Evolutionary conservation across 2,888 invertebrate species (phyloP).

Genomic region (Epirrita christyi): DNA sequence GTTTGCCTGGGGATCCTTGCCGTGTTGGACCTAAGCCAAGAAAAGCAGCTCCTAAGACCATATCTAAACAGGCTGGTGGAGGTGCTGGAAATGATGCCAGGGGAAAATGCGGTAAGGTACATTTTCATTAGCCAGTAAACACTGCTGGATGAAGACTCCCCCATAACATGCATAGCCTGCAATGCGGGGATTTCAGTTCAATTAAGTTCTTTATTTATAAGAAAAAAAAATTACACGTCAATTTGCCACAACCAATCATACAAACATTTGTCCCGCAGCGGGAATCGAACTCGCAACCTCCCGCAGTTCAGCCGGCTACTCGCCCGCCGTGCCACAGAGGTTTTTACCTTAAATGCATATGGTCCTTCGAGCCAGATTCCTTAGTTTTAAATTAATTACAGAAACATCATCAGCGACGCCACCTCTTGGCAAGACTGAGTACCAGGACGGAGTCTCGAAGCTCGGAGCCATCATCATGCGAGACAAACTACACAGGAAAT

Average conservation of each 20-base stretch:
- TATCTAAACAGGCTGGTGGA: conserved; percentile 65
- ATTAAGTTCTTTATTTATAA: too few relatives aligned
- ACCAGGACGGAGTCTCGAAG: conserved; percentile 86
- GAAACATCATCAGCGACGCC: conserved; percentile 72
- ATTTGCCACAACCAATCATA: too few relatives aligned
- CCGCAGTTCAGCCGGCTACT: too few relatives aligned
- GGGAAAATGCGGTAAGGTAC: conserved; percentile 67
- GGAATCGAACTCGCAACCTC: too few relatives aligned
- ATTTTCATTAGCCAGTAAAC: too few relatives aligned
- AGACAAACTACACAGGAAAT: conserved; percentile 81
- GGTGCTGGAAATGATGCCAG: conserved; percentile 56
- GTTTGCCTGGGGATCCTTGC: conserved; percentile 85
- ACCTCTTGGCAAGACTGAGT: conserved; percentile 84
- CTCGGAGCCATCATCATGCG: conserved; percentile 86
- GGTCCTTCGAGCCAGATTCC: background rate
- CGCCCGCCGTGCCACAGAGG: too few relatives aligned
- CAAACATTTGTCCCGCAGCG: too few relatives aligned
- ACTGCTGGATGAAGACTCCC: too few relatives aligned
- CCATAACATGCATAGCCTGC: too few relatives aligned
- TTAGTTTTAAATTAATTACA: conserved; percentile 34
- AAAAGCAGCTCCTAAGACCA: conserved; percentile 61
- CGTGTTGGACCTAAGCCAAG: conserved; percentile 77
- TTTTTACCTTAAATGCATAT: too few relatives aligned
- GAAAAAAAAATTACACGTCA: too few relatives aligned
- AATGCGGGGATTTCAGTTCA: too few relatives aligned